phyloP scores from a whole-genome alignment of 2,888 invertebrate genomes.

The Uloborus plumipes region DNA sequence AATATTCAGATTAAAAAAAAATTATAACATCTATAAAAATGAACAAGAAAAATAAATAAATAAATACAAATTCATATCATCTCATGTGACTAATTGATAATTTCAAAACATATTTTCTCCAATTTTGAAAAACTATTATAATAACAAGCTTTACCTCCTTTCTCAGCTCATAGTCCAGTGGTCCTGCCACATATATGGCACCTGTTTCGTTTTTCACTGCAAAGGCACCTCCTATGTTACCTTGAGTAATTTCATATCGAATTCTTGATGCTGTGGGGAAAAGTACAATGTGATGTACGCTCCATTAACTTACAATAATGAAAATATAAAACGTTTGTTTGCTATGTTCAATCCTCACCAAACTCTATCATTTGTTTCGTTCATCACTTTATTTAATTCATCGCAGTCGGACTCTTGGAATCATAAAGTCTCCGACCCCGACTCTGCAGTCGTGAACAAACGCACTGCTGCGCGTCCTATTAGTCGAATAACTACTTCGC shows the following conservation, averaged over 20 bases:
- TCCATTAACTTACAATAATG: too few relatives aligned
- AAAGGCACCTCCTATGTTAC: constrained; percentile 98
- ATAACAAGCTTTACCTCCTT: constrained; percentile 83
- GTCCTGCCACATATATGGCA: constrained; percentile 97
- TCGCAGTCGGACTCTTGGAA: too few relatives aligned
- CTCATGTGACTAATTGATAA: neutral
- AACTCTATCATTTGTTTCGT: too few relatives aligned
- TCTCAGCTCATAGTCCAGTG: constrained; percentile 95
- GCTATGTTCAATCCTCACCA: too few relatives aligned
- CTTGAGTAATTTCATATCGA: constrained; percentile 99
- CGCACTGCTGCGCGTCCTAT: too few relatives aligned
- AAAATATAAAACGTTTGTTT: too few relatives aligned
- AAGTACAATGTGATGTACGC: neutral
- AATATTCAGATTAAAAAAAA: too few relatives aligned
- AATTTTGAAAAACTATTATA: constrained; percentile 35
- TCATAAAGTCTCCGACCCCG: too few relatives aligned
- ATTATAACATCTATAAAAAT: neutral
- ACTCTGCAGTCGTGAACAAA: too few relatives aligned
- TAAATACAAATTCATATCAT: neutral
- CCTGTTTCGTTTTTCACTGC: constrained; percentile 99
- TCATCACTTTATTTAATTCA: too few relatives aligned
- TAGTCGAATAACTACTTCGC: too few relatives aligned
- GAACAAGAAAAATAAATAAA: too few relatives aligned
- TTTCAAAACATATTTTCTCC: neutral
- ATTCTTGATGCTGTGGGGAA: constrained; percentile 88